phyloP scores from a whole-genome alignment of 2,113 vertebrate species.

The Ptilonorhynchus violaceus region DNA sequence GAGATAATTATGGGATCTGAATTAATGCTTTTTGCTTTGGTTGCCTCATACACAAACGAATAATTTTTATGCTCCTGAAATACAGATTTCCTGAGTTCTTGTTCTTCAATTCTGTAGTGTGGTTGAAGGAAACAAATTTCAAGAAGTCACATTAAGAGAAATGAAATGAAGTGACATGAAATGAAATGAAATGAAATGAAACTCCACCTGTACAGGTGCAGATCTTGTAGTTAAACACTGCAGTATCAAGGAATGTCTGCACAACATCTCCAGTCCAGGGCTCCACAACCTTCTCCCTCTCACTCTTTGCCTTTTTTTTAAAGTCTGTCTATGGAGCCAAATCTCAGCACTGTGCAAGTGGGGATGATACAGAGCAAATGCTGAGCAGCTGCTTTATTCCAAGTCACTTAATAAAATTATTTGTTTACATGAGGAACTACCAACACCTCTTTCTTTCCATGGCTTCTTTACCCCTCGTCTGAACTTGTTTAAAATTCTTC shows the following conservation, averaged over 20 bases:
- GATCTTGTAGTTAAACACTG: neutral
- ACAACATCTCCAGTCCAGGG: neutral
- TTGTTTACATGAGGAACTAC: constrained; percentile 47
- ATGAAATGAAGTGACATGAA: neutral
- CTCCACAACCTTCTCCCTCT: neutral
- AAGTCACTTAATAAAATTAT: constrained; percentile 46
- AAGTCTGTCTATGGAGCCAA: neutral
- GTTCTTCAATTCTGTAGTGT: neutral
- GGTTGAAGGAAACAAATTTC: neutral
- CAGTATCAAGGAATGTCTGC: neutral
- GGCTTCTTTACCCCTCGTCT: neutral
- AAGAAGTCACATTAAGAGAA: neutral
- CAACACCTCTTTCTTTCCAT: neutral
- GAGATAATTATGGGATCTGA: neutral
- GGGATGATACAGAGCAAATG: constrained; percentile 47
- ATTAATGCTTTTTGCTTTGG: neutral
- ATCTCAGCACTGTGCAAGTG: neutral
- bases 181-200: neutral
- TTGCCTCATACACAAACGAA: neutral
- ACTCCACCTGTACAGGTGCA: neutral
- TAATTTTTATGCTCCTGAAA: neutral
- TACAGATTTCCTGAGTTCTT: neutral
- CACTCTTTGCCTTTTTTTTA: neutral
- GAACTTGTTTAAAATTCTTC: constrained; percentile 46
- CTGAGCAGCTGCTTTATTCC: constrained; percentile 50